These are phyloP conservation scores for Fragum whitleyi DNA, from an alignment of 2,888 invertebrate species.

Conservation along the genomic window DNA sequence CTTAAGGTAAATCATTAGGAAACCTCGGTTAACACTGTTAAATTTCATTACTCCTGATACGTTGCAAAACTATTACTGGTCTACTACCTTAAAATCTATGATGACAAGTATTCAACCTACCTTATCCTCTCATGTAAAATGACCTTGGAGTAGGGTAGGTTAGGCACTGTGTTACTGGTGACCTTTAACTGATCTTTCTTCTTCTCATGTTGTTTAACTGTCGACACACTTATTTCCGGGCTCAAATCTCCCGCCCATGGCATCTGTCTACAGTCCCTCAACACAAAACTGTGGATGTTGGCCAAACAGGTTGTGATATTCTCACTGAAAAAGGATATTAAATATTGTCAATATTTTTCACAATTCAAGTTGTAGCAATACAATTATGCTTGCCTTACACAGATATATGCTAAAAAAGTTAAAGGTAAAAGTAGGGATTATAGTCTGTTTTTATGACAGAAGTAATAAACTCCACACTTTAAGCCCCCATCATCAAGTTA, in stretches of 20 bases:
- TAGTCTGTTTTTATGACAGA: too few relatives aligned
- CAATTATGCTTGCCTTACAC: too few relatives aligned
- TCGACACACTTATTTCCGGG: constrained; percentile 77
- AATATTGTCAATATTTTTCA: too few relatives aligned
- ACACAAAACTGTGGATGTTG: constrained; percentile 84
- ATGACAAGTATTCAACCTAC: too few relatives aligned
- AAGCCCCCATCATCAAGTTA: too few relatives aligned
- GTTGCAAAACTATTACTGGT: too few relatives aligned
- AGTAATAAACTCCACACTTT: too few relatives aligned
- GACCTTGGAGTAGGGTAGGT: constrained; percentile 84
- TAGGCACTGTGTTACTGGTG: constrained; percentile 77
- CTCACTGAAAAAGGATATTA: constrained; percentile 72
- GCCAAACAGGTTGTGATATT: constrained; percentile 82
- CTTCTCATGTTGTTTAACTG: constrained; percentile 81
- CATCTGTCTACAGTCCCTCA: constrained; percentile 84
- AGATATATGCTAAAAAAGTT: too few relatives aligned
- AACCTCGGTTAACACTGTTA: too few relatives aligned
- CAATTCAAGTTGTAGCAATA: neutral
- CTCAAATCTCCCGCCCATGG: constrained; percentile 83
- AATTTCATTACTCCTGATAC: too few relatives aligned
- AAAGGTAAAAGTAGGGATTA: neutral
- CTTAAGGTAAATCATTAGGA: too few relatives aligned
- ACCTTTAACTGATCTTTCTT: constrained; percentile 82
- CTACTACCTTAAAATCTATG: too few relatives aligned
- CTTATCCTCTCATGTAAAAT: constrained; percentile 83